Base-by-base conservation (phyloP, 2,888 invertebrate genomes). In the Campaea margaritaria region DNA sequence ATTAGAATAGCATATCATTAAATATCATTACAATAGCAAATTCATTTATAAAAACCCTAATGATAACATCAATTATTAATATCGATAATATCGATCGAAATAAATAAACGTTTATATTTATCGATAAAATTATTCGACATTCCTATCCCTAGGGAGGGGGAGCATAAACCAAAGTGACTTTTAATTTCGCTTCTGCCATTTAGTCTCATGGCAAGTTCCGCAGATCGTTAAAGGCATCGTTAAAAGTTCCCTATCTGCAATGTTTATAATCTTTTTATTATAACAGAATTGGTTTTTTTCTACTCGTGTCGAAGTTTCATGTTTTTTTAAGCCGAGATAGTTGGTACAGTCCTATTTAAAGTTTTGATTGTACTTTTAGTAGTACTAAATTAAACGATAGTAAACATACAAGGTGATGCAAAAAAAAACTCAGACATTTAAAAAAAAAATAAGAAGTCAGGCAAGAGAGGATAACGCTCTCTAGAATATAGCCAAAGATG, bases 141-240 rank as follows among this genome's bases (percentile, higher is more conserved):
- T 39, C 14, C 59, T 59, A 21, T 43, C 15, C 13, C 15, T 41
- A 39, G 42, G 42, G 39, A 58, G 54, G 54, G n/a, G 47, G 53
- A 53, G 45, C 15, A 9, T 9, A 31, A 56, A 62, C 42, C 42
- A 49, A 52, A 48, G 61, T 54, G 61, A 67, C 62, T 67, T 62
- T 65, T 69, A 69, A 68, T 68, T 69, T 68, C 49, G 55, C 62
- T 56, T 55, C 52, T 43, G 60, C 47, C 51, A 45, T 65, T 68
- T 65, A 67, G 62, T 65, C 58, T 31, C 39, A 38, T 56, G 44
- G 55, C 57, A 65, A 70, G 60, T 68, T 62, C 50, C 53, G 51
- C 53, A 54, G 50, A 52, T 66, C 64, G 66, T 62, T 67, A 64
- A 63, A 52, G 48, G 44, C 53, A 49, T 66, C 68, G 64, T 70